These are phyloP conservation scores for Cheilosia soror DNA, from an alignment of 2,888 invertebrate species.

Conservation along the genomic window DNA sequence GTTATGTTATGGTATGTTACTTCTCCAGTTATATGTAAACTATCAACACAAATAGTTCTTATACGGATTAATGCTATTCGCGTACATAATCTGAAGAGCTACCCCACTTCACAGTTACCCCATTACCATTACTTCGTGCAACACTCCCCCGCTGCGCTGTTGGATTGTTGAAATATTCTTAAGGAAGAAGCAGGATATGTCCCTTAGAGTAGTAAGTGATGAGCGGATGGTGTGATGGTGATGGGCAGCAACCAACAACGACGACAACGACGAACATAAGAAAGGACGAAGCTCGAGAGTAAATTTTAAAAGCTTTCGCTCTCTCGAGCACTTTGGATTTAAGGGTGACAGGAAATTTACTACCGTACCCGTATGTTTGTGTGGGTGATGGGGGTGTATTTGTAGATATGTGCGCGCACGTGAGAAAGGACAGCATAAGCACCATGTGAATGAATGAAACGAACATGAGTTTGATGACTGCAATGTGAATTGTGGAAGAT, in stretches of 20 bases:
- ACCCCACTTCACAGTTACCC: slow-evolving; percentile 1
- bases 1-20: slow-evolving; percentile 20
- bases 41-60: slow-evolving; percentile 35
- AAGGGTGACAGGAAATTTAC: slow-evolving; percentile 67
- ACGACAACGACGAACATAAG: slow-evolving; percentile 10
- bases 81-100: slow-evolving; percentile 17
- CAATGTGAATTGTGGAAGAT: slow-evolving; percentile 73
- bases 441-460: slow-evolving; percentile 74
- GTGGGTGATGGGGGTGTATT: slow-evolving; percentile 51
- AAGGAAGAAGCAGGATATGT: slow-evolving; percentile 24
- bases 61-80: slow-evolving; percentile 31
- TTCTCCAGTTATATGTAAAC: slow-evolving; percentile 12
- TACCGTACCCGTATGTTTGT: slow-evolving; percentile 41
- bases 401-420: slow-evolving; percentile 65
- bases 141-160: background rate
- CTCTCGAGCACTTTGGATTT: slow-evolving; percentile 30
- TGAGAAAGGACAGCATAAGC: slow-evolving; percentile 70
- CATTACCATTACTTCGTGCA: background rate
- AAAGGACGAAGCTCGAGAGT: slow-evolving; percentile 34
- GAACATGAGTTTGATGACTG: slow-evolving; percentile 73
- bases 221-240: slow-evolving; percentile 16
- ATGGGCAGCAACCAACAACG: too few species aligned
- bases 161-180: background rate
- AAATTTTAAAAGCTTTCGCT: slow-evolving; percentile 61
- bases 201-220: slow-evolving; percentile 44